Evolutionary conservation across 2,888 invertebrate genomes (phyloP).

Genomic region (Stratiomys singularior): DNA sequence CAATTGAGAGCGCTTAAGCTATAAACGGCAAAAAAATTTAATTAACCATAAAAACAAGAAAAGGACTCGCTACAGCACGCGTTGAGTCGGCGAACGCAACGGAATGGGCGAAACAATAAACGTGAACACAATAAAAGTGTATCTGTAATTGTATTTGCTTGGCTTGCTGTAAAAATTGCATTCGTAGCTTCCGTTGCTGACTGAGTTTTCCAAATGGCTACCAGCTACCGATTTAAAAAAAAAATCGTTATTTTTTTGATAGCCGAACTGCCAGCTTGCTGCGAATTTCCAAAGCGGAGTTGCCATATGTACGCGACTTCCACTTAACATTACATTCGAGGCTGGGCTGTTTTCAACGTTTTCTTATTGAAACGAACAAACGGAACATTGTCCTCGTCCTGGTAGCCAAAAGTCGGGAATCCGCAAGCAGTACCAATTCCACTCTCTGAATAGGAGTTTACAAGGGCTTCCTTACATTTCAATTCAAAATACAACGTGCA

Average conservation of each 20-base stretch:
- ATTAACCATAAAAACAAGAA: constrained; percentile 40
- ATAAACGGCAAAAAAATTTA: constrained; percentile 40
- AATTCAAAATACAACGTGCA: too few species aligned
- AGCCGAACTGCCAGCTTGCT: too few species aligned
- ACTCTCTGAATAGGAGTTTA: too few species aligned
- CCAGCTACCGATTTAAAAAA: too few species aligned
- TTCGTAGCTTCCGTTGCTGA: not conserved
- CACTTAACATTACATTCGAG: too few species aligned
- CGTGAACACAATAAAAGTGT: constrained; percentile 26
- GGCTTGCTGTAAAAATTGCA: constrained; percentile 32
- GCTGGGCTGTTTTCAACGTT: not conserved
- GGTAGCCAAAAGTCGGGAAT: too few species aligned
- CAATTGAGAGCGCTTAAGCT: constrained; percentile 25
- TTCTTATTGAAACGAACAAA: not conserved
- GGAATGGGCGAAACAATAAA: constrained; percentile 11
- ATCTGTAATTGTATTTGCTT: constrained; percentile 33
- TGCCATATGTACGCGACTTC: too few species aligned
- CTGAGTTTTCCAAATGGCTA: constrained; percentile 1
- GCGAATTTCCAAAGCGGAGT: too few species aligned
- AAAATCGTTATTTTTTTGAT: too few species aligned
- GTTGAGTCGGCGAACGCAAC: too few species aligned
- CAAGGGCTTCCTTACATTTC: too few species aligned
- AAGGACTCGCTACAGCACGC: constrained; percentile 13
- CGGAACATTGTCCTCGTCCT: too few species aligned
- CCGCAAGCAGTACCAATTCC: not conserved